Conservation (phyloP, 2,888 invertebrate species). For the Hedya salicella region DNA sequence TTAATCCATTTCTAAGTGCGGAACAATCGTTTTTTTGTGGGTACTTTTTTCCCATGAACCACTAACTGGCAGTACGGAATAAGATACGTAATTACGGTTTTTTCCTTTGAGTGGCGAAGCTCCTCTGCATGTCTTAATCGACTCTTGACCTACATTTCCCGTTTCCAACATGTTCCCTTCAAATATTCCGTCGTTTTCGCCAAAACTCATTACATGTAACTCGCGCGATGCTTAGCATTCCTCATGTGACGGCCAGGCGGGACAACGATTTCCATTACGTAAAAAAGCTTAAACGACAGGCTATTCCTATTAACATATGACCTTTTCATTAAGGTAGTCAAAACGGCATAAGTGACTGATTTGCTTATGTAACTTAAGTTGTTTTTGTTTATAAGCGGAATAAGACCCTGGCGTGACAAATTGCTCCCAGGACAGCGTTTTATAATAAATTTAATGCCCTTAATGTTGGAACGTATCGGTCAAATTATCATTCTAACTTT, state of each 20-base stretch:
- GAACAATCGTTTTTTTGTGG: too few species aligned
- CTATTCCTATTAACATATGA: not conserved
- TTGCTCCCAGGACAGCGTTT: slow-evolving; percentile 31
- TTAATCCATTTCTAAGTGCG: too few species aligned
- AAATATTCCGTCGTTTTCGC: slow-evolving; percentile 2
- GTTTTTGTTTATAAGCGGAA: not conserved
- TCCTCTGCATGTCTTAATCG: too few species aligned
- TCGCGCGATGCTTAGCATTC: slow-evolving; percentile 19
- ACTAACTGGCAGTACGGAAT: too few species aligned
- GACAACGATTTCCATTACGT: not conserved
- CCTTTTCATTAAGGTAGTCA: not conserved
- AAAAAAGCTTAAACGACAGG: slow-evolving; percentile 1
- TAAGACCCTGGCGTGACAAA: slow-evolving; percentile 20
- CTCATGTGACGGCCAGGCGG: slow-evolving; percentile 2
- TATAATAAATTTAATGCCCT: slow-evolving; percentile 29
- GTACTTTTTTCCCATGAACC: too few species aligned
- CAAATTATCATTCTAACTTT: slow-evolving; percentile 4
- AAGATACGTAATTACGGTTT: too few species aligned
- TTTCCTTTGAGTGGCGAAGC: too few species aligned
- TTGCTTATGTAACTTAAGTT: not conserved
- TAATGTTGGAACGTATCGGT: slow-evolving; percentile 6
- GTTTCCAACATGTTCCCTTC: not conserved
- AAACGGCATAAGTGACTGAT: not conserved
- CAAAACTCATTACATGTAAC: slow-evolving; percentile 33
- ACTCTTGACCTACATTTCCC: slow-evolving; percentile 25